phyloP scores from a whole-genome alignment of 2,113 vertebrate species.

The Macquaria ambigua region DNA sequence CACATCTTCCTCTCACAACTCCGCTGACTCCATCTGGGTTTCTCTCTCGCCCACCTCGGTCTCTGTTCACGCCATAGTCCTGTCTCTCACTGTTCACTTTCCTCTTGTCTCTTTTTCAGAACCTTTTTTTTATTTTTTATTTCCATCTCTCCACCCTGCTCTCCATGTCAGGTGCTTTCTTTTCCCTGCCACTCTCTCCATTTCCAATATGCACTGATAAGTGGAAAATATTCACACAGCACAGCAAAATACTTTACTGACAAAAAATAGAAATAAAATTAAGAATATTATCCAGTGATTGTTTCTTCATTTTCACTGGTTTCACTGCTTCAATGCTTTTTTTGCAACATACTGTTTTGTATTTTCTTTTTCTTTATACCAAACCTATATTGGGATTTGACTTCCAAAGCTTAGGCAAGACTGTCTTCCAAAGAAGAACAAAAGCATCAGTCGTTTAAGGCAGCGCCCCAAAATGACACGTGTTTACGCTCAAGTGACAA shows the following conservation, averaged over 20 bases:
- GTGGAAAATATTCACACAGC: neutral
- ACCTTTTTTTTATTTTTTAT: neutral
- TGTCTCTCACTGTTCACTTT: neutral
- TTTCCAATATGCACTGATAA: neutral
- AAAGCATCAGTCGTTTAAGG: neutral
- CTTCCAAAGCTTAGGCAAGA: neutral
- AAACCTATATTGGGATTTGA: neutral
- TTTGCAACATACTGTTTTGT: too few species aligned
- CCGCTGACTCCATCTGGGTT: conserved; percentile 16
- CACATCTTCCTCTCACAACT: conserved; percentile 8
- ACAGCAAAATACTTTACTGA: too few species aligned
- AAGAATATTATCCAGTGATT: neutral
- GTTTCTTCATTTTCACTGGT: too few species aligned
- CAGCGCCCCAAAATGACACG: neutral
- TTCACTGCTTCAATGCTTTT: too few species aligned
- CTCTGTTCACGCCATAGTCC: neutral
- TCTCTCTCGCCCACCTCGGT: neutral
- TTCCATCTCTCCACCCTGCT: neutral
- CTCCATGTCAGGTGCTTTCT: neutral
- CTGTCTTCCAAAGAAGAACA: neutral
- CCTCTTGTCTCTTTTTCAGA: conserved; percentile 14
- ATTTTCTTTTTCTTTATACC: neutral
- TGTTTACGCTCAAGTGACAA: neutral
- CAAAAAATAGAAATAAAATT: neutral
- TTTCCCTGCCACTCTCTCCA: neutral